Conservation (phyloP, 2,888 invertebrate species). For the Dicycla oo region DNA sequence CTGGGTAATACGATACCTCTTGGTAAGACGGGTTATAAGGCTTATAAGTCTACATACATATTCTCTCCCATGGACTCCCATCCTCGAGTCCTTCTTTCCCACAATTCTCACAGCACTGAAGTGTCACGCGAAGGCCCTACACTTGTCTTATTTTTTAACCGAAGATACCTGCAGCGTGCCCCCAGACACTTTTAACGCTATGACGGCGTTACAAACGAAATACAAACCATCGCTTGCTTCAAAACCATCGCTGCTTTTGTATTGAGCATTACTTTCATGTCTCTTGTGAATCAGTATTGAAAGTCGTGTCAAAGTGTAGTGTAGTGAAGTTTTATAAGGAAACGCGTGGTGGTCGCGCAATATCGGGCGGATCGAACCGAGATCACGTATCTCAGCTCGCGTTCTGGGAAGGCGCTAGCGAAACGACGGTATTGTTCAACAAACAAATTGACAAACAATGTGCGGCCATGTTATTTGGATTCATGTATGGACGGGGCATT, state of each 20-base stretch:
- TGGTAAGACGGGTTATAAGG: neutral
- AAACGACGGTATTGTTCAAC: conserved; percentile 68
- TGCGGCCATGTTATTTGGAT: conserved; percentile 45
- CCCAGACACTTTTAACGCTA: conserved; percentile 65
- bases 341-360: conserved; percentile 60
- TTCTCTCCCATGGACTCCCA: conserved; percentile 47
- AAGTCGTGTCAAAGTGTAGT: conserved; percentile 26
- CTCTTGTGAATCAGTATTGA: conserved; percentile 21
- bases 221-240: conserved; percentile 16
- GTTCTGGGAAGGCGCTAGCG: conserved; percentile 74
- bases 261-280: neutral
- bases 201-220: conserved; percentile 57
- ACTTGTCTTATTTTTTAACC: conserved; percentile 70
- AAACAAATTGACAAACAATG: conserved; percentile 63
- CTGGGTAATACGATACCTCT: too few relatives aligned
- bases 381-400: conserved; percentile 75
- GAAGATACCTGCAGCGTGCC: conserved; percentile 72
- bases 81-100: conserved; percentile 25
- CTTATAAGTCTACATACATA: neutral
- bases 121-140: conserved; percentile 67
- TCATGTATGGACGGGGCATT: conserved; percentile 31
- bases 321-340: conserved; percentile 41
- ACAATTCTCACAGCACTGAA: conserved; percentile 60
- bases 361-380: conserved; percentile 72
- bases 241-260: conserved; percentile 29